Percentiles rank a stretch among this genome's conserved stretches.
Evolutionary conservation across 2,797 vertebrate genomes (phyloP).

Genomic region (Enteromius anoplus): DNA sequence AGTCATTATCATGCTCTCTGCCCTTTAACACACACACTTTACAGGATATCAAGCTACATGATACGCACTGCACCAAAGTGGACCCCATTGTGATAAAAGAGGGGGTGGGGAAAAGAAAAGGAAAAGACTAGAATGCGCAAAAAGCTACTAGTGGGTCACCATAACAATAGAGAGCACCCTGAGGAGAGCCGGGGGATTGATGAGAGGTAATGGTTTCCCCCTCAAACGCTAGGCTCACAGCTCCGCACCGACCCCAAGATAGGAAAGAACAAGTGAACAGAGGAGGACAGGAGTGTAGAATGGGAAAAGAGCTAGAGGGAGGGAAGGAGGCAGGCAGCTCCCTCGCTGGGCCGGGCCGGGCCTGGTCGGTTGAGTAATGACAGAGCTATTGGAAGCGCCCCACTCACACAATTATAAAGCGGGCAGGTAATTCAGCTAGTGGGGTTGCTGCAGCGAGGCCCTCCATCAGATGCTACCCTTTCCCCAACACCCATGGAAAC

Average conservation of each 20-base stretch:
- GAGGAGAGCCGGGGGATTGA: slow-evolving; percentile 58
- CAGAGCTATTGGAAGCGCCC: slow-evolving; percentile 76
- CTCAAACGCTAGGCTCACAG: slow-evolving; percentile 58
- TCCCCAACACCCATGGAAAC: slow-evolving; percentile 73
- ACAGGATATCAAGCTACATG: slow-evolving; percentile 59
- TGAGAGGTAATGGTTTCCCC: slow-evolving; percentile 35
- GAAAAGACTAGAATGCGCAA: slow-evolving; percentile 33
- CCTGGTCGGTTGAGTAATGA: slow-evolving; percentile 76
- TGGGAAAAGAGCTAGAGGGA: slow-evolving; percentile 55
- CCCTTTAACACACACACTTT: slow-evolving; percentile 40
- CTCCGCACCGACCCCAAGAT: slow-evolving; percentile 58
- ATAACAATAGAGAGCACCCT: slow-evolving; percentile 72
- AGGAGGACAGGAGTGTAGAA: slow-evolving; percentile 11
- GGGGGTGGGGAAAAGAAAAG: slow-evolving; percentile 57
- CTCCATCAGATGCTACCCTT: slow-evolving; percentile 74
- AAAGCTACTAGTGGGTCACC: slow-evolving; percentile 67
- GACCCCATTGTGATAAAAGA: slow-evolving; percentile 67
- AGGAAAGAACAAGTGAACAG: slow-evolving; percentile 19
- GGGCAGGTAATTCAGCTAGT: slow-evolving; percentile 76
- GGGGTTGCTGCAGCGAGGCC: slow-evolving; percentile 75
- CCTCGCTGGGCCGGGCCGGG: slow-evolving; percentile 14
- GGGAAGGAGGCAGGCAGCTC: slow-evolving; percentile 47
- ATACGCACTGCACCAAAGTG: slow-evolving; percentile 63
- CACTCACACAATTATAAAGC: slow-evolving; percentile 82
- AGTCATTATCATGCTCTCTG: slow-evolving; percentile 38